These are phyloP conservation scores for Zaprionus africanus DNA, from an alignment of 1,140 invertebrate genomes.

Conservation along the genomic window DNA sequence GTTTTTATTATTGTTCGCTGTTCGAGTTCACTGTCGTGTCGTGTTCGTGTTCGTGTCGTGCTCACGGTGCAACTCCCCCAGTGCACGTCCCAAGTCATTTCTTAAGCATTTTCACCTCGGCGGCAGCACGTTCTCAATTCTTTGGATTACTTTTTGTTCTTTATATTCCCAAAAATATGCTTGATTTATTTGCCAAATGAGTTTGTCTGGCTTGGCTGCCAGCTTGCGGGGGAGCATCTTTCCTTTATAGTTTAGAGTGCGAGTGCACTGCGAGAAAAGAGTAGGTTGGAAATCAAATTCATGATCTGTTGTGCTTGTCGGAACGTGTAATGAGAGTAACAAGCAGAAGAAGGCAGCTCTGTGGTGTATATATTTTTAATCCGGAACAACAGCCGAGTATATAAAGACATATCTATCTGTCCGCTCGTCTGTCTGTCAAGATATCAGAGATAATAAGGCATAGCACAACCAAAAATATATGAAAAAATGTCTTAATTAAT, in stretches of 20 bases:
- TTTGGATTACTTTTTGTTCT: not conserved
- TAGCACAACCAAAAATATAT: too few species aligned
- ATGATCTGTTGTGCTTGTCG: too few species aligned
- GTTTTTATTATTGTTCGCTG: slow-evolving; percentile 39
- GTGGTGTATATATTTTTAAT: too few species aligned
- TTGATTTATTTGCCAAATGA: slow-evolving; percentile 3
- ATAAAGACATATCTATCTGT: too few species aligned
- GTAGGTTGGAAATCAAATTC: too few species aligned
- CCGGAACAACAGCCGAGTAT: too few species aligned
- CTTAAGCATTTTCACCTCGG: slow-evolving; percentile 1
- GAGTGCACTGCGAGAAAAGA: not conserved
- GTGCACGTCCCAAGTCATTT: not conserved
- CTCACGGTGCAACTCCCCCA: not conserved
- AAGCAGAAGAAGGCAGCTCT: too few species aligned
- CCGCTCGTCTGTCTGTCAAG: too few species aligned
- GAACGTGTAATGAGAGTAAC: too few species aligned
- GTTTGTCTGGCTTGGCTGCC: not conserved
- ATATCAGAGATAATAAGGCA: too few species aligned
- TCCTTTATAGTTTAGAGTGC: not conserved
- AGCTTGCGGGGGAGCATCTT: not conserved
- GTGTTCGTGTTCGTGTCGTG: not conserved
- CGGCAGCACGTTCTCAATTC: not conserved
- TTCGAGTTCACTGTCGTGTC: not conserved
- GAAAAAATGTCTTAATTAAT: too few species aligned
- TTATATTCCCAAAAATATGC: not conserved